These are phyloP conservation scores for Brachionus manjavacas DNA, from an alignment of 1,140 invertebrate species.

Conservation along the genomic window DNA sequence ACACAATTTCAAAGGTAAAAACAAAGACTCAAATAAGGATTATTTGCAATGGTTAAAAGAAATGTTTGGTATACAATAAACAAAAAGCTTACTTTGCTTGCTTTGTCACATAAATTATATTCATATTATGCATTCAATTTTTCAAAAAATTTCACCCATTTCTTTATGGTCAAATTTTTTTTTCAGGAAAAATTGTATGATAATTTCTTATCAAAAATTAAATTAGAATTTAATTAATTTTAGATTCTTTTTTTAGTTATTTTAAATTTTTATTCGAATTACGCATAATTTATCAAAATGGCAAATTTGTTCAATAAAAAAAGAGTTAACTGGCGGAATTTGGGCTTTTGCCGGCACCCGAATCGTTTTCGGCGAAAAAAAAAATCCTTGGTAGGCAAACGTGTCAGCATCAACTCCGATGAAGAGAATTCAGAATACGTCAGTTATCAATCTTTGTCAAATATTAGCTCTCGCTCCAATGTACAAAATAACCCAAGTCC, in stretches of 20 bases:
- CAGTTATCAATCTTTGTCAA: neutral
- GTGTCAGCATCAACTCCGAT: neutral
- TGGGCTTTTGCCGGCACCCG: neutral
- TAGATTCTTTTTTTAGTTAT: neutral
- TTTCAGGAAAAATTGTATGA: neutral
- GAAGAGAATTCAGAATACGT: neutral
- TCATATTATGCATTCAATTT: neutral
- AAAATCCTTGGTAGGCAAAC: neutral
- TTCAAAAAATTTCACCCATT: neutral
- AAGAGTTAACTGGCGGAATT: neutral
- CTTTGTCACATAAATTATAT: neutral
- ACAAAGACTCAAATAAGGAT: neutral
- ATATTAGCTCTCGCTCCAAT: neutral
- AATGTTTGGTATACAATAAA: neutral
- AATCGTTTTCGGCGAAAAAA: neutral
- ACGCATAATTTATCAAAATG: neutral
- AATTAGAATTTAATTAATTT: neutral
- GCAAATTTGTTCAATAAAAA: constrained; percentile 15
- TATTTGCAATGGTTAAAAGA: neutral
- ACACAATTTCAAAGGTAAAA: neutral
- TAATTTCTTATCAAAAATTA: neutral
- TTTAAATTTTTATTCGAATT: neutral
- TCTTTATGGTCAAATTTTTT: neutral
- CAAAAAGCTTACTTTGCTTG: neutral
- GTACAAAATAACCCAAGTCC: neutral